Evolutionary conservation across 2,797 vertebrate genomes (phyloP).

Genomic region (Helicolenus hilgendorfi): DNA sequence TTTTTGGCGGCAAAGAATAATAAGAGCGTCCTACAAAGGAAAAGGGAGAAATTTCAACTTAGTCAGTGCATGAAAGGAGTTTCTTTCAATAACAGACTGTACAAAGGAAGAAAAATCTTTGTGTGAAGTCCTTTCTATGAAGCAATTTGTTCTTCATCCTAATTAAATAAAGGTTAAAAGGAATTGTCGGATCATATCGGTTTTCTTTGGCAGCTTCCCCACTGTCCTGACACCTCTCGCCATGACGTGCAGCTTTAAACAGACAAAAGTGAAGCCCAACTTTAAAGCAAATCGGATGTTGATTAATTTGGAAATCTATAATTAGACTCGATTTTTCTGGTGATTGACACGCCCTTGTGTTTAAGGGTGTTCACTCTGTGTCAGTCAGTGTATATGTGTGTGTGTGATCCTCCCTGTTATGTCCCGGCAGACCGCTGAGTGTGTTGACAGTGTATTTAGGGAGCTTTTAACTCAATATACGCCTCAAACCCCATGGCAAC

Average conservation of each 20-base stretch:
- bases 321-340: background rate
- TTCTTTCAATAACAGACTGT: background rate
- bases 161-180: background rate
- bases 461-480: slow-evolving; percentile 81
- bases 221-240: background rate
- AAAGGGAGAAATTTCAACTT: background rate
- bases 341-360: slow-evolving; percentile 31
- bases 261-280: background rate
- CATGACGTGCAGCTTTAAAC: background rate
- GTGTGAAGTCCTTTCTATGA: background rate
- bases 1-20: background rate
- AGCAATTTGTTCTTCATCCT: background rate
- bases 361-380: background rate
- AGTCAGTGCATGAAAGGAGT: background rate
- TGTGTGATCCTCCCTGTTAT: slow-evolving; percentile 16
- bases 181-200: background rate
- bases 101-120: background rate
- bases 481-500: slow-evolving; percentile 75
- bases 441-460: slow-evolving; percentile 81
- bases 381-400: background rate
- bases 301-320: slow-evolving; percentile 26
- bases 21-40: background rate
- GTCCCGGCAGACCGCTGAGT: slow-evolving; percentile 50
- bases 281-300: slow-evolving; percentile 15
- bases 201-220: background rate